Evolutionary conservation across 2,113 vertebrate genomes (phyloP).

Genomic region (Cervus canadensis): DNA sequence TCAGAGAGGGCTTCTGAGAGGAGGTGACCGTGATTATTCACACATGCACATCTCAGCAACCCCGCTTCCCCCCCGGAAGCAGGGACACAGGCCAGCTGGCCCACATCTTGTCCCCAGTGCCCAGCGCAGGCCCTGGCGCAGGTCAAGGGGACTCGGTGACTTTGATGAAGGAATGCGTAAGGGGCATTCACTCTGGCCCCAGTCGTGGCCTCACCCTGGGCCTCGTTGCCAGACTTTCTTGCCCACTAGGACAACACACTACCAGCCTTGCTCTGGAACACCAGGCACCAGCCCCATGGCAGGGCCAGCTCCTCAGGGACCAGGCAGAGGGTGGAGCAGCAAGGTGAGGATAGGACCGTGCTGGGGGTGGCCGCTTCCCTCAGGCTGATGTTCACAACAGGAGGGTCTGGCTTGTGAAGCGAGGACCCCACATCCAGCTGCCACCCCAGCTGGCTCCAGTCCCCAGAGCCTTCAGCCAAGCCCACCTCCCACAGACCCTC

Average conservation of each 20-base stretch:
- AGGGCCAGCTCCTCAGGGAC: background rate
- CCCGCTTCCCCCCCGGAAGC: background rate
- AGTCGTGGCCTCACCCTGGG: background rate
- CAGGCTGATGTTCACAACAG: background rate
- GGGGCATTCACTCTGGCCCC: background rate
- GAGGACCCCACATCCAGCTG: background rate
- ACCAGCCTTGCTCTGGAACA: background rate
- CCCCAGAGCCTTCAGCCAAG: background rate
- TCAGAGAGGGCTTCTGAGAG: background rate
- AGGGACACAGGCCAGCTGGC: background rate
- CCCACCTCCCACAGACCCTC: background rate
- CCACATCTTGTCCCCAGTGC: background rate
- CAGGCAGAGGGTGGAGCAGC: background rate
- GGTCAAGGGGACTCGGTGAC: background rate
- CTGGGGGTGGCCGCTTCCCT: rapidly evolving
- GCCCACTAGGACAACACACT: background rate
- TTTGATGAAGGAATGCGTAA: background rate
- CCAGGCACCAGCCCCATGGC: background rate
- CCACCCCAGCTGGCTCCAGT: background rate
- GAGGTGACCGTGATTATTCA: background rate
- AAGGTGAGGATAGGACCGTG: rapidly evolving
- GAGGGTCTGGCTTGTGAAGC: background rate
- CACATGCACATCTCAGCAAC: too few relatives aligned
- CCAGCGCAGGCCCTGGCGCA: background rate
- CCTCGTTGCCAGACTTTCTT: background rate